phyloP scores from a whole-genome alignment of 2,113 vertebrate genomes.

The Cyprinodon tularosa region DNA sequence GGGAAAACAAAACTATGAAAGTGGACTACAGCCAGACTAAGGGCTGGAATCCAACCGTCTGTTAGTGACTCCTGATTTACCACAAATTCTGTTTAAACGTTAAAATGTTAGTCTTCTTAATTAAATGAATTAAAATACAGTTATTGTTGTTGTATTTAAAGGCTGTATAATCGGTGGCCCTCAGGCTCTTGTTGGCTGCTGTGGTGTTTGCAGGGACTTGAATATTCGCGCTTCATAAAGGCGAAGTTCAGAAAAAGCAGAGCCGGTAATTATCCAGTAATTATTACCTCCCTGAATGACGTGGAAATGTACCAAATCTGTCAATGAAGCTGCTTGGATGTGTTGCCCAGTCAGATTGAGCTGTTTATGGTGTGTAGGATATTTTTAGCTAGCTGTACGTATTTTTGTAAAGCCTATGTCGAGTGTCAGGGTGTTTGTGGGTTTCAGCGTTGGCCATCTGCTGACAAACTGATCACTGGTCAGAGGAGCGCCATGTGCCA shows the following conservation, averaged over 20 bases:
- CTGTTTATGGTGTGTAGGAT: conserved; percentile 7
- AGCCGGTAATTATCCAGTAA: not conserved
- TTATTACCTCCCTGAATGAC: not conserved
- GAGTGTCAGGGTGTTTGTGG: not conserved
- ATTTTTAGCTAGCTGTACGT: conserved; percentile 16
- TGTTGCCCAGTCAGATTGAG: conserved; percentile 20
- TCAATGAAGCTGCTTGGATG: not conserved
- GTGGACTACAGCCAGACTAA: not conserved
- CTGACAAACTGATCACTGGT: conserved; percentile 32
- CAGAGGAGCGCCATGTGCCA: conserved; percentile 20
- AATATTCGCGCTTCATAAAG: conserved; percentile 4
- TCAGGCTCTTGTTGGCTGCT: not conserved
- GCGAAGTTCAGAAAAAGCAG: not conserved
- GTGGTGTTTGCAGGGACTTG: conserved; percentile 13
- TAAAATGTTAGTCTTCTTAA: not conserved
- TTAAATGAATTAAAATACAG: not conserved
- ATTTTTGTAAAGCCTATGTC: conserved; percentile 19
- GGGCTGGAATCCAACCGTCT: not conserved
- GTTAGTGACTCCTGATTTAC: not conserved
- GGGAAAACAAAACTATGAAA: conserved; percentile 21
- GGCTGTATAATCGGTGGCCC: not conserved
- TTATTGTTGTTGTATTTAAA: not conserved
- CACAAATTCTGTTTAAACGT: not conserved
- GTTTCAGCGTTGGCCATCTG: conserved; percentile 9
- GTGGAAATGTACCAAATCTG: not conserved